Percentiles rank a stretch among this genome's conserved stretches.
Evolutionary conservation across 2,888 invertebrate genomes (phyloP).

Genomic region (Drosophila barbarae): DNA sequence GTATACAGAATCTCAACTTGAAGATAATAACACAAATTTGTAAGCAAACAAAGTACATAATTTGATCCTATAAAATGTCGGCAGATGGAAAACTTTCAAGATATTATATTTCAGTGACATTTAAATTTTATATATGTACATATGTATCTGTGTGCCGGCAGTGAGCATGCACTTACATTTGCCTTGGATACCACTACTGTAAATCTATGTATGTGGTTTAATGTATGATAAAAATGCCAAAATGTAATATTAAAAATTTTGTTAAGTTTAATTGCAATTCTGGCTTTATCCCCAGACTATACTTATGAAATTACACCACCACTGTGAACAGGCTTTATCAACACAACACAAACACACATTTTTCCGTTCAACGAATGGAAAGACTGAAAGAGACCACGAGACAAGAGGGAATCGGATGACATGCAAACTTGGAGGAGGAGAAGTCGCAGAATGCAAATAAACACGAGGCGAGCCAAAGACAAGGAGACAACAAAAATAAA

Average conservation of each 20-base stretch:
- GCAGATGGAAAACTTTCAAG: background rate
- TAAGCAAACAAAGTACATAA: background rate
- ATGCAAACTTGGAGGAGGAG: slow-evolving; percentile 12
- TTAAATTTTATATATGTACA: background rate
- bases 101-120: background rate
- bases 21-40: background rate
- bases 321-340: slow-evolving; percentile 9
- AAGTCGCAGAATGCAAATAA: slow-evolving; percentile 26
- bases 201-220: background rate
- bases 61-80: background rate
- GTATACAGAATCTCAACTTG: background rate
- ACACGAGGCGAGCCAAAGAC: slow-evolving; percentile 13
- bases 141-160: background rate
- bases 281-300: background rate
- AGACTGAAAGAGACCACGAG: slow-evolving; percentile 9
- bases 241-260: background rate
- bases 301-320: slow-evolving; percentile 2
- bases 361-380: background rate
- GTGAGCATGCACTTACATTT: background rate
- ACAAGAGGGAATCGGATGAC: slow-evolving; percentile 18
- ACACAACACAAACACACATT: slow-evolving; percentile 6
- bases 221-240: background rate
- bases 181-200: background rate
- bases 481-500: slow-evolving; percentile 19
- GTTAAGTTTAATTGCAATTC: background rate